These are phyloP conservation scores for Aelia acuminata DNA, from an alignment of 2,888 invertebrate genomes.

Conservation along the genomic window DNA sequence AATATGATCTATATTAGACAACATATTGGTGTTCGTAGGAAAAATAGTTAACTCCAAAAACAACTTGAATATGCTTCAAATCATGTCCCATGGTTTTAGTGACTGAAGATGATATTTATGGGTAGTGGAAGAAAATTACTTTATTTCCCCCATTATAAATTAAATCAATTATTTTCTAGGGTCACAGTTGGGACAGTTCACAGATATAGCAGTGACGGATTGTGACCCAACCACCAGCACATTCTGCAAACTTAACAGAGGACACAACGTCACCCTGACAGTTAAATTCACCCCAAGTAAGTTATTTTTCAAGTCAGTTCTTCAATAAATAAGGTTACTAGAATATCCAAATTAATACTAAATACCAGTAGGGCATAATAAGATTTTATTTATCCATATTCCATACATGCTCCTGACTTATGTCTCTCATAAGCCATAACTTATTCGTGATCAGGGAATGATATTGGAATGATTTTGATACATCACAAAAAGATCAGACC, in stretches of 20 bases:
- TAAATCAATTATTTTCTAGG: conserved; percentile 44
- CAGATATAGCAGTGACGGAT: conserved; percentile 49
- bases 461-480: too few species aligned
- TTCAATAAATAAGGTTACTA: not conserved
- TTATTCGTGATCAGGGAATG: too few species aligned
- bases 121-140: not conserved
- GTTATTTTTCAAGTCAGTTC: not conserved
- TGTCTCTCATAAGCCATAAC: too few species aligned
- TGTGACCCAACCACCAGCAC: conserved; percentile 54
- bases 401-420: too few species aligned
- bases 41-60: too few species aligned
- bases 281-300: conserved; percentile 57
- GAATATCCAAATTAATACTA: not conserved
- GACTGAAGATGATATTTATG: too few species aligned
- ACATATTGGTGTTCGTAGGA: too few species aligned
- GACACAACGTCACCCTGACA: conserved; percentile 57
- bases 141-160: not conserved
- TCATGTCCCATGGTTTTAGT: too few species aligned
- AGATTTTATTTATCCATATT: not conserved
- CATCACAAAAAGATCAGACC: too few species aligned
- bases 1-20: too few species aligned
- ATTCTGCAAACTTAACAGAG: conserved; percentile 59
- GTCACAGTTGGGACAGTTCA: conserved; percentile 51
- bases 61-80: too few species aligned
- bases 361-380: not conserved